These are phyloP conservation scores for Oxyscelio sp. DNA, from an alignment of 2,888 invertebrate genomes.

Conservation along the genomic window DNA sequence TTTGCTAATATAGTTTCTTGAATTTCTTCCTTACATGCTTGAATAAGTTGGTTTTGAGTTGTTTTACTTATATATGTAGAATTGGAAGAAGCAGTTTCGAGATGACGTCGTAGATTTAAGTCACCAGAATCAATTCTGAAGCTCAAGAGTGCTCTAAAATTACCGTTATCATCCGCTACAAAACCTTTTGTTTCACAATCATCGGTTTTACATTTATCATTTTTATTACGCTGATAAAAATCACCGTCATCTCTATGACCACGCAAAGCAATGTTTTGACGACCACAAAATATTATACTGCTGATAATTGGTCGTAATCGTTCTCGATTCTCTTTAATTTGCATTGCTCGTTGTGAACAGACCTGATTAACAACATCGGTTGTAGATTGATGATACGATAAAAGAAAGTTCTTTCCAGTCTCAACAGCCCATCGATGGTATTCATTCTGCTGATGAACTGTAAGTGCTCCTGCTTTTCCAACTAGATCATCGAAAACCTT, in stretches of 20 bases:
- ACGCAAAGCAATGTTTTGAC: conserved; percentile 78
- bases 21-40: conserved; percentile 77
- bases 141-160: conserved; percentile 76
- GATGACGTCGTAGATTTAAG: conserved; percentile 72
- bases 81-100: conserved; percentile 72
- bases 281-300: conserved; percentile 76
- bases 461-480: conserved; percentile 54
- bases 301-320: conserved; percentile 72
- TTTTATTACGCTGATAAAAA: not conserved
- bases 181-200: too few relatives aligned
- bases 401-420: conserved; percentile 57
- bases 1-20: conserved; percentile 65
- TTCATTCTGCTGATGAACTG: conserved; percentile 43
- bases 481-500: conserved; percentile 58
- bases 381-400: not conserved
- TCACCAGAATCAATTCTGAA: conserved; percentile 78
- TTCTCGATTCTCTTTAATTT: conserved; percentile 53
- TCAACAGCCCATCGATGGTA: conserved; percentile 60
- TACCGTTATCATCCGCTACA: conserved; percentile 61
- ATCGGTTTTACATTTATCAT: not conserved
- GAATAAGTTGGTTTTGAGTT: conserved; percentile 80
- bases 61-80: conserved; percentile 80
- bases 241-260: conserved; percentile 73
- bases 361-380: conserved; percentile 43
- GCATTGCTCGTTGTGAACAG: conserved; percentile 20